Evolutionary conservation across 2,113 vertebrate species (phyloP), one percentile per base, ranked within the genome.

Genomic region (Melanerpes aurifrons): DNA sequence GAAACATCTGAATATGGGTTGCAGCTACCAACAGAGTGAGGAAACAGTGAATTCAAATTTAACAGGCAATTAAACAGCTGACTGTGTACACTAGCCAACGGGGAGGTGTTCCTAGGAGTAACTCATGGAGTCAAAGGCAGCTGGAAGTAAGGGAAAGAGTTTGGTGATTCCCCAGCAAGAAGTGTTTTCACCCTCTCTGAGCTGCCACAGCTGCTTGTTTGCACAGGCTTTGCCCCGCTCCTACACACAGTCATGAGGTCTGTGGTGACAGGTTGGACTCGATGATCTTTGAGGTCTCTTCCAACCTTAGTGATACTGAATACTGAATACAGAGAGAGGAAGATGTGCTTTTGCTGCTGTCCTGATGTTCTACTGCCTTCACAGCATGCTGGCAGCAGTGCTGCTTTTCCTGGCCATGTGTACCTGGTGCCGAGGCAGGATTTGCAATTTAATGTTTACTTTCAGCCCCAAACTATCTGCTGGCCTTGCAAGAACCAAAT

Each of bases 401-500:
- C 35, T 73, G 48, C 56, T 48, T 50, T 10, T 18, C n/a, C 78
- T 56, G 57, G 26, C 14, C 0, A 0, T 1, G 1, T 28, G 22
- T 45, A 17, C 54, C 61, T 45, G 35, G 7, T 59, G 29, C 54
- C 43, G 72, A 29, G 64, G 17, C 25, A 68, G 21, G 21, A 59
- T 83, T 54, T 66, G 32, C 16, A 76, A 31, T 83, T 75, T 37
- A 48, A 17, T 11, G 7, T 53, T 72, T 58, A 15, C 28, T 81
- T 88, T 56, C 45, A 32, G 6, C 64, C 14, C 25, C 26, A 4
- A 57, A 69, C 20, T 40, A 8, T 61, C 70, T 63, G 18, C 45
- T 77, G 57, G 25, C 57, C 61, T 73, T 50, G 70, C 45, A 84
- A 28, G 20, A 56, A 86, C 12, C 28, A 32, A 21, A 56, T 82